Percentiles rank a stretch among this genome's conserved stretches.
phyloP scores from a whole-genome alignment of 2,113 vertebrate species.

The Arvicanthis niloticus region DNA sequence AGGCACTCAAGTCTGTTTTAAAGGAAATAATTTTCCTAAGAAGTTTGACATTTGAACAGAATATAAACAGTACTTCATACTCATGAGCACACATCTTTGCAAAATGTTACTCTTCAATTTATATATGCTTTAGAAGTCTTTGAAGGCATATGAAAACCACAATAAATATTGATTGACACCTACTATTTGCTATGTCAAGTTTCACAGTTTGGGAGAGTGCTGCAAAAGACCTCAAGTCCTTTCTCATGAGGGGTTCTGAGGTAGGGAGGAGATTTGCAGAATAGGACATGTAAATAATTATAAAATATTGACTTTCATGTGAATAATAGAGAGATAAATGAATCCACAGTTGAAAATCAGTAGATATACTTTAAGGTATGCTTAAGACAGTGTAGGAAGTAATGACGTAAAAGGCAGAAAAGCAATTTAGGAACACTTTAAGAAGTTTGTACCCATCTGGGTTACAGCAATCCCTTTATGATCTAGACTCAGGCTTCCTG shows the following conservation, averaged over 20 bases:
- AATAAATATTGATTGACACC: neutral
- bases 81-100: neutral
- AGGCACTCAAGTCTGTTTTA: neutral
- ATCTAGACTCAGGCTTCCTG: neutral
- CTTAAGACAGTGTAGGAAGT: neutral
- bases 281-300: neutral
- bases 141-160: neutral
- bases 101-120: neutral
- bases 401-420: neutral
- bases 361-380: neutral
- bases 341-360: neutral
- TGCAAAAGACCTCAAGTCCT: neutral
- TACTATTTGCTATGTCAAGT: neutral
- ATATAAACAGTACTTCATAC: neutral
- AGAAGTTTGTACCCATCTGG: neutral
- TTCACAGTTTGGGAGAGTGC: neutral
- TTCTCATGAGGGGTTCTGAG: neutral
- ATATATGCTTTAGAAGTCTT: neutral
- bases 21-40: conserved; percentile 18
- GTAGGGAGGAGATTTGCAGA: neutral
- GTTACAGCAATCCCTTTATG: neutral
- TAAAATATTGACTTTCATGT: neutral
- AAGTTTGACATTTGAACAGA: conserved; percentile 16
- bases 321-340: neutral
- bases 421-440: neutral